phyloP scores from a whole-genome alignment of 2,888 invertebrate genomes.

The Strigamia crassipes region DNA sequence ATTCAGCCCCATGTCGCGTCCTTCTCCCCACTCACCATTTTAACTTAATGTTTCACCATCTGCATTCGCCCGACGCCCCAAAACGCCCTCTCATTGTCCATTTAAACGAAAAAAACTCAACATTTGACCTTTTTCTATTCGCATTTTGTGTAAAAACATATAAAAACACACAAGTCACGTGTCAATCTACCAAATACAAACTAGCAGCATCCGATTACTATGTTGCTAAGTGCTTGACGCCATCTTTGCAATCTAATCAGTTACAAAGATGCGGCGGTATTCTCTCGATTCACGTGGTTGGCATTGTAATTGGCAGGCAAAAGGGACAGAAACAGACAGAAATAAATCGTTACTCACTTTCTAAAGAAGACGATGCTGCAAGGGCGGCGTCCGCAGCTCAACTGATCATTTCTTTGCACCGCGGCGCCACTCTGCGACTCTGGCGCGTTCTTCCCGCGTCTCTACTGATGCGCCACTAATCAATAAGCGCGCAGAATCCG shows the following conservation, averaged over 20 bases:
- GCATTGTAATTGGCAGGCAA: neutral
- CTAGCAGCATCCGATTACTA: neutral
- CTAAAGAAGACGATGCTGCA: constrained; percentile 12
- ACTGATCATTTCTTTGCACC: constrained; percentile 30
- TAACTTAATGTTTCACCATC: neutral
- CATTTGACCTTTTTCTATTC: neutral
- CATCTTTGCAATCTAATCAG: constrained; percentile 34
- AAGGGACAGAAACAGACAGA: neutral
- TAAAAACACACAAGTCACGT: neutral
- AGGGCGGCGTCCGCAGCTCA: constrained; percentile 35
- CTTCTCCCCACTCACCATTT: neutral
- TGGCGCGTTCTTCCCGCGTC: neutral
- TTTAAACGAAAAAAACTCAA: neutral
- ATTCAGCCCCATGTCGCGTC: neutral
- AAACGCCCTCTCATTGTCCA: neutral
- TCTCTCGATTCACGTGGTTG: neutral
- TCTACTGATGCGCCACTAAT: constrained; percentile 35
- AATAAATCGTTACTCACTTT: neutral
- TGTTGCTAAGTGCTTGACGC: constrained; percentile 24
- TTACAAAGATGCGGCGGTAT: neutral
- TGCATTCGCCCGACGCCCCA: neutral
- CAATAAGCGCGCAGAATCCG: constrained; percentile 18
- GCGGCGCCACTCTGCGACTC: constrained; percentile 25
- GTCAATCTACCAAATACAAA: neutral
- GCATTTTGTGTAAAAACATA: neutral